Evolutionary conservation across 1,140 invertebrate genomes (phyloP).

Genomic region (Armadillidium nasatum): DNA sequence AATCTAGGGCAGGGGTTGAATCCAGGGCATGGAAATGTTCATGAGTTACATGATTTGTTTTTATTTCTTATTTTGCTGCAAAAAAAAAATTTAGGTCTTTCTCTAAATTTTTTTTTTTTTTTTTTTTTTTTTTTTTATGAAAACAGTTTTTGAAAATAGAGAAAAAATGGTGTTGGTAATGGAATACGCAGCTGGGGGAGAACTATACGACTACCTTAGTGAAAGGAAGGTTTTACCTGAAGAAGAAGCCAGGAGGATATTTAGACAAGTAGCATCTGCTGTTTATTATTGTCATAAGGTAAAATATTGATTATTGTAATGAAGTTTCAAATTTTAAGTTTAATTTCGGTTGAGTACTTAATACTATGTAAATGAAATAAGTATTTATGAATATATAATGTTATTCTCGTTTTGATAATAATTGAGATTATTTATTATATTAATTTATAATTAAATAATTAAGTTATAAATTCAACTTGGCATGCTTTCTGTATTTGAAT

Average conservation of each 20-base stretch:
- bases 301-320: conserved; percentile 25
- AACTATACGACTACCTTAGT: conserved; percentile 96
- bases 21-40: too few relatives aligned
- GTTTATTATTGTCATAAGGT: conserved; percentile 97
- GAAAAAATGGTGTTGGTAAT: conserved; percentile 99
- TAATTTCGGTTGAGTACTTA: too few relatives aligned
- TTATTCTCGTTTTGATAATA: too few relatives aligned
- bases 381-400: not conserved
- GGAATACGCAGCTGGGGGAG: conserved; percentile 97
- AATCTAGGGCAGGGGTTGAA: too few relatives aligned
- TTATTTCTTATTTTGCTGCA: conserved; percentile 3
- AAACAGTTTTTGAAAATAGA: conserved; percentile 91
- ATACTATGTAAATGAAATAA: not conserved
- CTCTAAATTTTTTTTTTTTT: conserved; percentile 47
- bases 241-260: conserved; percentile 88
- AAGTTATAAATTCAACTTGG: too few relatives aligned
- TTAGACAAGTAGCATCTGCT: conserved; percentile 94
- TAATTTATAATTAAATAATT: too few relatives aligned
- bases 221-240: conserved; percentile 84
- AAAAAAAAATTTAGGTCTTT: not conserved
- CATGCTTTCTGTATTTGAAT: too few relatives aligned
- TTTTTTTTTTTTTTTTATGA: too few relatives aligned
- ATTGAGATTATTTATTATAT: too few relatives aligned
- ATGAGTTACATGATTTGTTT: too few relatives aligned
- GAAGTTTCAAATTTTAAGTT: too few relatives aligned